Conservation (phyloP, 2,113 vertebrate genomes). For the Psilopogon haemacephalus region DNA sequence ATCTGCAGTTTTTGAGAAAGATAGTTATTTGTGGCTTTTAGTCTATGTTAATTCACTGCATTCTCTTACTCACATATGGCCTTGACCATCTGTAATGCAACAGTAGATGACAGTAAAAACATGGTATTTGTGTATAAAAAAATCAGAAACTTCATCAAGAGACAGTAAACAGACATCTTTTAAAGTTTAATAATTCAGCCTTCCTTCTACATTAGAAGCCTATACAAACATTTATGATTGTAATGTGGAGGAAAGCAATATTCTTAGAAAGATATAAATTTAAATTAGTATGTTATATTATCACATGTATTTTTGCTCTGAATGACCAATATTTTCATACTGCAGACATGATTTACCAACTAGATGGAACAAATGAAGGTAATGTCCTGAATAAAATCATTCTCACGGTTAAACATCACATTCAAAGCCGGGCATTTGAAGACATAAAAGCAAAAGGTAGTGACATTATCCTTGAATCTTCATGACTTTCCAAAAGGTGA, state of each 20-base stretch:
- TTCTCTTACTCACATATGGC: background rate
- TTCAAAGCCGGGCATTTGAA: conserved; percentile 9
- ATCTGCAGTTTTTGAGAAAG: background rate
- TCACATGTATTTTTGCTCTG: background rate
- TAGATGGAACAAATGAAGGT: background rate
- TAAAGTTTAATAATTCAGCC: background rate
- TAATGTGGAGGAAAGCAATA: background rate
- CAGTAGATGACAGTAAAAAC: background rate
- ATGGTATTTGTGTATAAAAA: background rate
- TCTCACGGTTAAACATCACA: background rate
- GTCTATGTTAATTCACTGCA: background rate
- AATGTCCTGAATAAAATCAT: background rate
- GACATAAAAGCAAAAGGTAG: conserved; percentile 20
- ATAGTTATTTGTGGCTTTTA: background rate
- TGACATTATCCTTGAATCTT: conserved; percentile 57
- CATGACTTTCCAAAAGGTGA: conserved; percentile 56
- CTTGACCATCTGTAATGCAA: background rate
- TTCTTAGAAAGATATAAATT: background rate
- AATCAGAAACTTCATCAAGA: background rate
- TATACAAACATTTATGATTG: background rate
- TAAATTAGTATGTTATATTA: background rate
- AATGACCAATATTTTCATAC: background rate
- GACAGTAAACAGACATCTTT: background rate
- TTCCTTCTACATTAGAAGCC: background rate
- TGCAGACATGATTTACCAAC: background rate